These are phyloP conservation scores for Sarcophaga bullata DNA, from an alignment of 1,140 invertebrate species.

Conservation along the genomic window DNA sequence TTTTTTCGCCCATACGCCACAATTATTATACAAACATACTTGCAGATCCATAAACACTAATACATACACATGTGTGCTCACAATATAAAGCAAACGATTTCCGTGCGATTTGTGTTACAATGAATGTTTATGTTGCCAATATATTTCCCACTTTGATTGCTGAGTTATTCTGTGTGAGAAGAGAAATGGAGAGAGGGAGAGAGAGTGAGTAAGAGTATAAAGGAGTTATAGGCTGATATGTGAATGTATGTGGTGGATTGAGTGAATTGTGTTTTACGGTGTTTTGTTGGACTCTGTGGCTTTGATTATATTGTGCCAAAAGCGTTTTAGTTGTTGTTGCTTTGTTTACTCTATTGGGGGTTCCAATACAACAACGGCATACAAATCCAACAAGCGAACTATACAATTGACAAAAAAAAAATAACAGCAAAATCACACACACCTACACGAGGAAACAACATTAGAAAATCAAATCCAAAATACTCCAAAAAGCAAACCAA, in stretches of 20 bases:
- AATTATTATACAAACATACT: conserved; percentile 40
- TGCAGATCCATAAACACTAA: conserved; percentile 30
- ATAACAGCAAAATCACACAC: not conserved
- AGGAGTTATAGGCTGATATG: too few relatives aligned
- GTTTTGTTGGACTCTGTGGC: conserved; percentile 37
- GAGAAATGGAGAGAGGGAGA: not conserved
- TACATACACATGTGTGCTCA: conserved; percentile 30
- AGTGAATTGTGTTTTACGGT: conserved; percentile 26
- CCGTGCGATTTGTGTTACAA: not conserved
- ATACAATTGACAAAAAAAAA: conserved; percentile 9
- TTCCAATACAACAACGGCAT: not conserved
- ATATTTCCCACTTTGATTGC: conserved; percentile 2
- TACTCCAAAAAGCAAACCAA: not conserved
- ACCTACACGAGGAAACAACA: too few relatives aligned
- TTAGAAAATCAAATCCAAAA: too few relatives aligned
- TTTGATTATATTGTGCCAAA: conserved; percentile 39
- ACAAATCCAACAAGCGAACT: not conserved
- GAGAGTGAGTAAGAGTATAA: not conserved
- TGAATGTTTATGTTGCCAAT: conserved; percentile 21
- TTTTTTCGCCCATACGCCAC: not conserved
- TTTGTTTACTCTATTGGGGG: conserved; percentile 35
- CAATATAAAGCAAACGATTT: conserved; percentile 42
- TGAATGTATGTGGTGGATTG: not conserved
- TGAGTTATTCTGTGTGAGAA: not conserved
- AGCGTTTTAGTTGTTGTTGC: conserved; percentile 14